These are phyloP conservation scores for Rallus crepitans DNA, from an alignment of 2,797 vertebrate species.

Conservation along the genomic window DNA sequence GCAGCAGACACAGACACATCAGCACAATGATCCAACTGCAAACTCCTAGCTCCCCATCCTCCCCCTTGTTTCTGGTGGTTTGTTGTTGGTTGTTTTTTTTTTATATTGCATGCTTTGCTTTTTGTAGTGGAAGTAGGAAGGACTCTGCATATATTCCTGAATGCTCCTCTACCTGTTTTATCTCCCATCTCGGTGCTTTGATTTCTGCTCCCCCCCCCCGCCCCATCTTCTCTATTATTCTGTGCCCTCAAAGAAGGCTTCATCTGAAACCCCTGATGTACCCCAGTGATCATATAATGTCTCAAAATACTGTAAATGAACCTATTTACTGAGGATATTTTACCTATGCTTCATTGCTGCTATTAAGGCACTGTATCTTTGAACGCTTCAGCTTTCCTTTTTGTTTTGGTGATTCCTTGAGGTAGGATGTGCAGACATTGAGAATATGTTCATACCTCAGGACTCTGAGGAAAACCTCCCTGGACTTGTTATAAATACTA, in stretches of 20 bases:
- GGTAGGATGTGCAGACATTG: not conserved
- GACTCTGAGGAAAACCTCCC: not conserved
- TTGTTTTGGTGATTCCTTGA: not conserved
- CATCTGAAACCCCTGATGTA: not conserved
- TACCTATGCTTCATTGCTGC: not conserved
- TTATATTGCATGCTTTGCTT: not conserved
- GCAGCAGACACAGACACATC: not conserved
- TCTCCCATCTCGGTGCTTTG: not conserved
- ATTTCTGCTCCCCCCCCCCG: not conserved
- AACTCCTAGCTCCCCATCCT: not conserved
- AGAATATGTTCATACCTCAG: not conserved
- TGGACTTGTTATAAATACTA: not conserved
- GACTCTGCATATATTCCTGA: not conserved
- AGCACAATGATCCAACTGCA: not conserved
- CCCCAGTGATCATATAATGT: not conserved
- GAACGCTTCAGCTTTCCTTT: not conserved
- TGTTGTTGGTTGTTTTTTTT: too few species aligned
- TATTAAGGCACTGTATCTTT: not conserved
- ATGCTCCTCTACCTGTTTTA: not conserved
- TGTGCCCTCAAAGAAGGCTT: not conserved
- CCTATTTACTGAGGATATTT: not conserved
- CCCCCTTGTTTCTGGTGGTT: too few species aligned
- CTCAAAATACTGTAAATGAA: not conserved
- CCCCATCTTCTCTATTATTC: not conserved
- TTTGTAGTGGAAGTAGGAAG: not conserved